Conservation (phyloP, 2,113 vertebrate genomes). For the Thymallus thymallus region DNA sequence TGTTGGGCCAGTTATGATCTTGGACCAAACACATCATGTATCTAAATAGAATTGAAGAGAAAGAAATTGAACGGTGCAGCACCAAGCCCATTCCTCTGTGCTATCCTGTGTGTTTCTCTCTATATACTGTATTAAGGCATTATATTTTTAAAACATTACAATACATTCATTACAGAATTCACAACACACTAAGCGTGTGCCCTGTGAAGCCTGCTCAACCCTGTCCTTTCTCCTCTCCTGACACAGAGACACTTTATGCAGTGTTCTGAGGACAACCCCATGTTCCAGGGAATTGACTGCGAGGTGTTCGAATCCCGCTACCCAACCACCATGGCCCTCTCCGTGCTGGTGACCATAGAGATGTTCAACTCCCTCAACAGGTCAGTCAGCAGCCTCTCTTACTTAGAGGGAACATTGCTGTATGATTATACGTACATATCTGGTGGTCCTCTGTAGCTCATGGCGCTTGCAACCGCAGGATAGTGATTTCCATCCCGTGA, state of each 20-base stretch:
- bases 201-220: neutral
- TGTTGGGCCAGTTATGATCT: constrained; percentile 31
- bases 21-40: constrained; percentile 24
- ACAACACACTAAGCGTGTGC: too few species aligned
- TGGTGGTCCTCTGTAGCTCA: too few species aligned
- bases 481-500: too few species aligned
- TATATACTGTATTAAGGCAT: neutral
- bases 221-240: neutral
- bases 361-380: constrained; percentile 99
- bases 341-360: constrained; percentile 95
- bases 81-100: too few species aligned
- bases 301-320: constrained; percentile 92
- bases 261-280: constrained; percentile 86
- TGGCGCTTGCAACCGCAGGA: too few species aligned
- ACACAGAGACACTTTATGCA: constrained; percentile 98
- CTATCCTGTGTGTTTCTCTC: neutral
- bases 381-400: constrained; percentile 63
- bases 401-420: neutral
- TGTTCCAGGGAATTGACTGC: constrained; percentile 85
- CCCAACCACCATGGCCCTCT: constrained; percentile 97
- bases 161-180: too few species aligned
- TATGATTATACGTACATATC: too few species aligned
- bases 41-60: too few species aligned
- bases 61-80: too few species aligned
- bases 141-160: too few species aligned